A percentile compares a stretch with the other conserved stretches of the same genome.
phyloP scores from a whole-genome alignment of 2,797 vertebrate species.

The Ctenopoma kingsleyae region DNA sequence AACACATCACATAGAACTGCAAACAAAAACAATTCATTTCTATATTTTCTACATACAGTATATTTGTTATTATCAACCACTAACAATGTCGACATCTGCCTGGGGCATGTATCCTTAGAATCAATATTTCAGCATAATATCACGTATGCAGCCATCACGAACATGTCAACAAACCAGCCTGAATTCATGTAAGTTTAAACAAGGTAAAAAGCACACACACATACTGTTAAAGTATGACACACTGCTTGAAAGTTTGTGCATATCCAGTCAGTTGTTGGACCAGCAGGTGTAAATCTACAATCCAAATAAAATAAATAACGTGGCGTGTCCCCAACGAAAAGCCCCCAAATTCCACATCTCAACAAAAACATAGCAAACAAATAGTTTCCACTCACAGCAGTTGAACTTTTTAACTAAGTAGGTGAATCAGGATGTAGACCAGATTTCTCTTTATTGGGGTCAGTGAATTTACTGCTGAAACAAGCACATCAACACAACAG shows the following conservation, averaged over 20 bases:
- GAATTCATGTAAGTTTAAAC: too few relatives aligned
- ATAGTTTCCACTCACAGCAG: slow-evolving; percentile 17
- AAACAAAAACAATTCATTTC: neutral
- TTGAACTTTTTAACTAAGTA: slow-evolving; percentile 25
- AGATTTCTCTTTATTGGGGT: slow-evolving; percentile 36
- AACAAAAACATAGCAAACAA: slow-evolving; percentile 9
- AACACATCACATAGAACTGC: too few relatives aligned
- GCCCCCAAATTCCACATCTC: neutral
- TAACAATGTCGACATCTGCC: neutral
- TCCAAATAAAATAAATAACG: too few relatives aligned
- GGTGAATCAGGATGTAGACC: slow-evolving; percentile 40
- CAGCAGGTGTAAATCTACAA: too few relatives aligned
- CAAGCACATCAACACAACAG: slow-evolving; percentile 26
- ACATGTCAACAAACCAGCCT: neutral
- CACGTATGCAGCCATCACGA: neutral
- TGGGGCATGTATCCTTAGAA: neutral
- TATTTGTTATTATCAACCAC: too few relatives aligned
- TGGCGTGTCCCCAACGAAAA: too few relatives aligned
- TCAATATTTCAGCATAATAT: neutral
- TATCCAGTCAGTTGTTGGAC: too few relatives aligned
- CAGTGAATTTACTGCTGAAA: slow-evolving; percentile 39
- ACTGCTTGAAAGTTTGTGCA: too few relatives aligned
- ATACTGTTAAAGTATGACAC: too few relatives aligned
- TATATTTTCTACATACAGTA: neutral
- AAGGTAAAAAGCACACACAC: too few relatives aligned